Conservation (phyloP, 2,797 vertebrate genomes). For the Molossus alvarezi region DNA sequence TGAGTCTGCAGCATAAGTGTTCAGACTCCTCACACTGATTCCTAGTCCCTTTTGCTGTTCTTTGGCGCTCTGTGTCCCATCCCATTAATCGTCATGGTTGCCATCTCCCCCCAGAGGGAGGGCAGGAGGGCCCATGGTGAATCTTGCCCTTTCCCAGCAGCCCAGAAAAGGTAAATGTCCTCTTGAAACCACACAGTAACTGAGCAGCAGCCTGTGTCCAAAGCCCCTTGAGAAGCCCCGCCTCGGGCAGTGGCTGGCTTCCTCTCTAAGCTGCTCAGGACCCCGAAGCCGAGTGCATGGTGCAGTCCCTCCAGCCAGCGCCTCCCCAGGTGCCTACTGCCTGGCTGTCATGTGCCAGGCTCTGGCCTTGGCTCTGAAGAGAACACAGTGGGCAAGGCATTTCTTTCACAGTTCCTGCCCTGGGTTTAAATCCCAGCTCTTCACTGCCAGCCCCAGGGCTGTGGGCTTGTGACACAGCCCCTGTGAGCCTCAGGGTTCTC, state of each 20-base stretch:
- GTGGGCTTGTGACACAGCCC: rapidly evolving
- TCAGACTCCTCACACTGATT: background rate
- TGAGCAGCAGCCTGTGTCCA: background rate
- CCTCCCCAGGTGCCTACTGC: rapidly evolving
- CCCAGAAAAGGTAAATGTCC: background rate
- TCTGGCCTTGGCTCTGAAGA: background rate
- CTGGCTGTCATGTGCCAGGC: rapidly evolving
- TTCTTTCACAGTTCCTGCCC: background rate
- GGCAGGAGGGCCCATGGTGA: background rate
- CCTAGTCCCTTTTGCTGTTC: background rate
- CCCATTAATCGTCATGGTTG: background rate
- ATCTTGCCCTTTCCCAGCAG: background rate
- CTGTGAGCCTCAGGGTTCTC: background rate
- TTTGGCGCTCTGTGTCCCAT: background rate
- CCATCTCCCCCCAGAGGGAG: background rate
- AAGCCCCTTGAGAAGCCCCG: rapidly evolving
- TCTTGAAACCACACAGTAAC: background rate
- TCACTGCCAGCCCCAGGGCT: background rate
- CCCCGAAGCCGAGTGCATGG: rapidly evolving
- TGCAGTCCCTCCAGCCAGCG: background rate
- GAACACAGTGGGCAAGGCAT: rapidly evolving
- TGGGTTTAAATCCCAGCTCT: background rate
- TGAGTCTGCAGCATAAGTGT: background rate
- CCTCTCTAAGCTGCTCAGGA: background rate
- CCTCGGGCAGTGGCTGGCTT: rapidly evolving